These are phyloP conservation scores for Cephus sareptanus DNA, from an alignment of 2,888 invertebrate species.

Conservation along the genomic window DNA sequence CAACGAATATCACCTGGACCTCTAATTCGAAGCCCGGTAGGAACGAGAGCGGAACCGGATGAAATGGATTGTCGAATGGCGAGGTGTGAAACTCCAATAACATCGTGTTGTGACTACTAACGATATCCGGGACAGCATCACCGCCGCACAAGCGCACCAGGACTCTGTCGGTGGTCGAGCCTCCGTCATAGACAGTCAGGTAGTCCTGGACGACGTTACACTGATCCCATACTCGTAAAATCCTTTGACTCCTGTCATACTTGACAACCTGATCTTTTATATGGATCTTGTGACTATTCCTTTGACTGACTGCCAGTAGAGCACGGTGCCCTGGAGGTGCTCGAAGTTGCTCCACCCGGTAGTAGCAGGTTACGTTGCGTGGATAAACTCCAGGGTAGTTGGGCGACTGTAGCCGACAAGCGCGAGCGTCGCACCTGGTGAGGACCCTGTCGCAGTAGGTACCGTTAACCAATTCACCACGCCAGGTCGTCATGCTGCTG, in stretches of 20 bases:
- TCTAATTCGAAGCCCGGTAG: constrained; percentile 85
- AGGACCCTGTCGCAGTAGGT: constrained; percentile 85
- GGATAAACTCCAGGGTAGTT: constrained; percentile 93
- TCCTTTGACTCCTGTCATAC: constrained; percentile 80
- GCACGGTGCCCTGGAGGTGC: constrained; percentile 80
- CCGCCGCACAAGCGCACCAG: constrained; percentile 84
- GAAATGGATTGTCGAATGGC: constrained; percentile 84
- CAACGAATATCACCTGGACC: constrained; percentile 81
- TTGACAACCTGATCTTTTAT: constrained; percentile 83
- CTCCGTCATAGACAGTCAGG: constrained; percentile 84
- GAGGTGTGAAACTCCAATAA: constrained; percentile 84
- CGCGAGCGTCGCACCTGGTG: constrained; percentile 78
- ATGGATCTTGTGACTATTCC: constrained; percentile 82
- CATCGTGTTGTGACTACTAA: constrained; percentile 82
- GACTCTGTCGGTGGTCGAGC: constrained; percentile 76
- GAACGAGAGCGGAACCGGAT: constrained; percentile 81
- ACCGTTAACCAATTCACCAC: constrained; percentile 80
- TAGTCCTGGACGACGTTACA: constrained; percentile 86
- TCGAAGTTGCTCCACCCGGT: constrained; percentile 74
- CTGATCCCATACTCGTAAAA: constrained; percentile 83
- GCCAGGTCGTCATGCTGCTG: constrained; percentile 77
- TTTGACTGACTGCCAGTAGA: constrained; percentile 79
- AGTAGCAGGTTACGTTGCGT: constrained; percentile 85
- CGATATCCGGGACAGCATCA: constrained; percentile 83
- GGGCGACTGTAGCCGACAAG: constrained; percentile 85